Evolutionary conservation across 2,113 vertebrate genomes (phyloP).

Genomic region (Percopsis transmontana): DNA sequence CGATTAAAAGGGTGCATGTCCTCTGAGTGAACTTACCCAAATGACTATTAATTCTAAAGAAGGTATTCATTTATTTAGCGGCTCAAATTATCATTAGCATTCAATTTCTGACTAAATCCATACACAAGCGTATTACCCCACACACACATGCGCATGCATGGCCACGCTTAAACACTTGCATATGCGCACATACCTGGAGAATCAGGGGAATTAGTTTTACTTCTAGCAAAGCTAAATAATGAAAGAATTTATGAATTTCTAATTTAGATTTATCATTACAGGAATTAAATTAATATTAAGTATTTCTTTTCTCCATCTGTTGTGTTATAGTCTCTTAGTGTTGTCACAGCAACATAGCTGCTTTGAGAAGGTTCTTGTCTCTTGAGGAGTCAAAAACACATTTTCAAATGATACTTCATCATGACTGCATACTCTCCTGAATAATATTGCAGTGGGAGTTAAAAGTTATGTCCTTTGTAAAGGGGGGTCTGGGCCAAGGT

Average conservation of each 20-base stretch:
- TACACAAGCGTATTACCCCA: slow-evolving; percentile 54
- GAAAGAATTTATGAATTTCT: slow-evolving; percentile 47
- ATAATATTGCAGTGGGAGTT: slow-evolving; percentile 61
- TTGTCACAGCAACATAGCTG: slow-evolving; percentile 46
- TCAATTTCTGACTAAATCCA: slow-evolving; percentile 51
- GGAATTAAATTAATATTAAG: slow-evolving; percentile 39
- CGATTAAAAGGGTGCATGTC: slow-evolving; percentile 44
- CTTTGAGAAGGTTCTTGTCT: slow-evolving; percentile 33
- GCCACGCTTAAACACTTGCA: slow-evolving; percentile 68
- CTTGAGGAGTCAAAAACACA: slow-evolving; percentile 52
- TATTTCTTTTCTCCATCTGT: slow-evolving; percentile 49
- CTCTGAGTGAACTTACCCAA: slow-evolving; percentile 34
- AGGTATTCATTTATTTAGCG: slow-evolving; percentile 48
- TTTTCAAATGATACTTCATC: slow-evolving; percentile 44
- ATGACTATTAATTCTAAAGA: slow-evolving; percentile 38
- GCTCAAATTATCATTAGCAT: slow-evolving; percentile 54
- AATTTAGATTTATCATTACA: slow-evolving; percentile 57
- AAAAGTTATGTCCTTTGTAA: slow-evolving; percentile 47
- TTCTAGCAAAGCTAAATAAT: slow-evolving; percentile 67
- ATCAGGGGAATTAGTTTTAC: slow-evolving; percentile 52
- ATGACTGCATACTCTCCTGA: slow-evolving; percentile 59
- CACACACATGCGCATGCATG: slow-evolving; percentile 68
- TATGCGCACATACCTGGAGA: slow-evolving; percentile 61
- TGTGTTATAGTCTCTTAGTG: slow-evolving; percentile 37
- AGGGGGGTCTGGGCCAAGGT: slow-evolving; percentile 51